These are phyloP conservation scores for Psettodes erumei DNA, from an alignment of 2,113 vertebrate species.

Conservation along the genomic window DNA sequence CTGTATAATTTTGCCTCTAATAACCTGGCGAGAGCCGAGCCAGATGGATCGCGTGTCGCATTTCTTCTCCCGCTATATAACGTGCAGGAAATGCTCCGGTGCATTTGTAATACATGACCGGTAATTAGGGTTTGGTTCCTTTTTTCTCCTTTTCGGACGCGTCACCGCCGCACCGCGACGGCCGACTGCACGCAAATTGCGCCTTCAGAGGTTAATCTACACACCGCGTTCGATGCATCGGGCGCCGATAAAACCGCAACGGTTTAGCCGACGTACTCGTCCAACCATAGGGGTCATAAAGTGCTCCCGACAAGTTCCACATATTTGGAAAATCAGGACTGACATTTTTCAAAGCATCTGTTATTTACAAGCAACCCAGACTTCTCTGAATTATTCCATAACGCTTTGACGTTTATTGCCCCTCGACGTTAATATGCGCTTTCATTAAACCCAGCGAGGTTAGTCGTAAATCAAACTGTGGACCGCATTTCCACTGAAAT, in stretches of 20 bases:
- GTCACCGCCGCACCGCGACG: not conserved
- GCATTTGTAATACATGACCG: not conserved
- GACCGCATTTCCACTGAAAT: constrained; percentile 14
- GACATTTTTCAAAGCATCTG: constrained; percentile 18
- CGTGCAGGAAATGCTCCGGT: constrained; percentile 14
- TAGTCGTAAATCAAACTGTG: constrained; percentile 27
- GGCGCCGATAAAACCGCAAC: not conserved
- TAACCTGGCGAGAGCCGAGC: not conserved
- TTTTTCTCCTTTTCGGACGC: constrained; percentile 1
- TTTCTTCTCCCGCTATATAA: constrained; percentile 12
- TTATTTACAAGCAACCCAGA: constrained; percentile 19
- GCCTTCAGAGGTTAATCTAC: not conserved
- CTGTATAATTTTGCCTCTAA: constrained; percentile 31
- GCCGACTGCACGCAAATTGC: not conserved
- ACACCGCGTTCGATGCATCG: not conserved
- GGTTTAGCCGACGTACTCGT: too few species aligned
- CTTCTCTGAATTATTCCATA: constrained; percentile 2
- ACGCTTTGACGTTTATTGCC: constrained; percentile 14
- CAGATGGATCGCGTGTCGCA: constrained; percentile 18
- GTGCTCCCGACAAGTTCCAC: not conserved
- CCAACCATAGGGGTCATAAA: not conserved
- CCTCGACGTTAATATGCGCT: constrained; percentile 15
- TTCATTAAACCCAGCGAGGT: constrained; percentile 15
- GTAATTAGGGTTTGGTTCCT: constrained; percentile 27
- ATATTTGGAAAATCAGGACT: constrained; percentile 14